Evolutionary conservation across 2,888 invertebrate genomes (phyloP).

Genomic region (Pandemis corylana): DNA sequence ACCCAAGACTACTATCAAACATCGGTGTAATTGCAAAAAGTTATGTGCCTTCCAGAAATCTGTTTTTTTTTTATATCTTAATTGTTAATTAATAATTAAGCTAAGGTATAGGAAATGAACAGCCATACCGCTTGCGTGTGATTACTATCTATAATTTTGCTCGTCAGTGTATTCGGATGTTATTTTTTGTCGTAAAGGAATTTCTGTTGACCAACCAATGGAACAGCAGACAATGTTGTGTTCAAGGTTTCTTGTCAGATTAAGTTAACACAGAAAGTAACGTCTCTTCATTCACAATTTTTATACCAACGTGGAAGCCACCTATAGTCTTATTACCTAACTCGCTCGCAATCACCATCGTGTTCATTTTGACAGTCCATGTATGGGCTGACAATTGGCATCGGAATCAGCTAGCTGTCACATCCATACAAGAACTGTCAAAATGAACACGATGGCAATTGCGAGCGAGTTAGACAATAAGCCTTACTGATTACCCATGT

Average conservation of each 20-base stretch:
- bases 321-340: no score
- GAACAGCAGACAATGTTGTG: conserved; percentile 3
- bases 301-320: no score
- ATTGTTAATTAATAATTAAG: conserved; percentile 27
- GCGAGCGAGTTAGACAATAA: no score
- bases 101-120: conserved; percentile 37
- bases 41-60: conserved; percentile 20
- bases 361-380: no score
- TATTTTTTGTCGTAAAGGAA: conserved; percentile 30
- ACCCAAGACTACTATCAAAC: background rate
- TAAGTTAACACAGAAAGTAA: no score
- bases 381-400: no score
- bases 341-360: no score
- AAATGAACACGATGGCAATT: no score
- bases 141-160: conserved; percentile 39
- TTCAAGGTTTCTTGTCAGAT: background rate
- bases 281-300: no score
- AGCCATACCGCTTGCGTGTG: conserved; percentile 35
- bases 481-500: no score
- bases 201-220: conserved; percentile 16
- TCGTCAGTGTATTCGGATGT: conserved; percentile 28
- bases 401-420: no score
- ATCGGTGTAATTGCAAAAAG: background rate
- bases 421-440: no score
- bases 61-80: background rate